A percentile compares a stretch with the other conserved stretches of the same genome.
Conservation (phyloP, 2,797 vertebrate genomes). For the Setipinna tenuifilis region DNA sequence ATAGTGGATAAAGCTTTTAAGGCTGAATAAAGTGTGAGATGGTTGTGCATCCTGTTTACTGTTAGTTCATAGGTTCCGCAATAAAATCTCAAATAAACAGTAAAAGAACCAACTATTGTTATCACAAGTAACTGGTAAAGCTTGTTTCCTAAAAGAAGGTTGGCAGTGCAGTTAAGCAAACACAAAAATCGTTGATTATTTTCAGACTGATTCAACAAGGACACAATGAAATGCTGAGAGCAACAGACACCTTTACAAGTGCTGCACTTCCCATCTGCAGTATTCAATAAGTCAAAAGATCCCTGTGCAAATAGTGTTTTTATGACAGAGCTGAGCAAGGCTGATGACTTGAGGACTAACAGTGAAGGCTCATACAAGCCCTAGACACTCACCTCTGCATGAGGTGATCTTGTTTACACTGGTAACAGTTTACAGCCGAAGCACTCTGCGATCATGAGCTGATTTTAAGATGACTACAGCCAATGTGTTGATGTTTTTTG, state of each 20-base stretch:
- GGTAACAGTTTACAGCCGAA: constrained; percentile 5
- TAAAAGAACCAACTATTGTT: background rate
- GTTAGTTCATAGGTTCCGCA: background rate
- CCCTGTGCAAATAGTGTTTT: constrained; percentile 79
- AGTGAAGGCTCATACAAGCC: constrained; percentile 72
- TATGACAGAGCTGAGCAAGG: constrained; percentile 74
- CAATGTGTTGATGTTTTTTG: background rate
- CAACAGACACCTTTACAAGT: constrained; percentile 66
- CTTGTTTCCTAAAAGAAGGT: constrained; percentile 56
- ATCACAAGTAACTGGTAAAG: constrained; percentile 19
- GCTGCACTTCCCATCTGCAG: constrained; percentile 62
- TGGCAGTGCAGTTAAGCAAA: constrained; percentile 66
- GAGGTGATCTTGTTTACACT: constrained; percentile 58
- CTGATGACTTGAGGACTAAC: constrained; percentile 71
- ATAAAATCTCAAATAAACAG: background rate
- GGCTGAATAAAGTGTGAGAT: background rate
- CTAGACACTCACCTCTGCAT: constrained; percentile 61
- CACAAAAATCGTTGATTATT: constrained; percentile 64
- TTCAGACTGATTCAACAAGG: constrained; percentile 67
- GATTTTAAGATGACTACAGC: background rate
- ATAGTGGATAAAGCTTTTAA: background rate
- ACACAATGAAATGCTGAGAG: constrained; percentile 70
- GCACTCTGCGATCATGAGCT: background rate
- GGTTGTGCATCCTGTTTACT: background rate
- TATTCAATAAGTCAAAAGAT: constrained; percentile 74